A percentile compares a stretch with the other conserved stretches of the same genome.
Conservation (phyloP, 2,113 vertebrate genomes). For the Microcebus tavaratra region DNA sequence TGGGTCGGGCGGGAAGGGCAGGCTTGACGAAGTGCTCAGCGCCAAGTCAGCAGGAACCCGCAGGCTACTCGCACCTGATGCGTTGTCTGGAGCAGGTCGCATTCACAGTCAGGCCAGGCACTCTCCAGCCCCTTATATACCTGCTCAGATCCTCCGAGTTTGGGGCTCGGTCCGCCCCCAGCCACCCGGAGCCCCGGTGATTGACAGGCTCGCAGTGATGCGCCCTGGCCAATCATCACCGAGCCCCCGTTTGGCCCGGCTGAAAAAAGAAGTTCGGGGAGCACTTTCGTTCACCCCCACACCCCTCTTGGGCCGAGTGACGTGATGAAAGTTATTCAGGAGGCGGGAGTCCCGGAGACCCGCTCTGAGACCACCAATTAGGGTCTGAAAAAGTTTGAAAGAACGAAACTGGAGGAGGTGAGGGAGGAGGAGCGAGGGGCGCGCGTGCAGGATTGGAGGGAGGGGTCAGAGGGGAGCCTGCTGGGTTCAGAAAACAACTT, state of each 20-base stretch:
- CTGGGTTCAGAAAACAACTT: conserved; percentile 29
- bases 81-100: conserved; percentile 8
- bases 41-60: neutral
- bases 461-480: neutral
- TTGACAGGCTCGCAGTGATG: conserved; percentile 92
- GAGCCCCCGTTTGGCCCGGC: conserved; percentile 75
- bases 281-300: conserved; percentile 62
- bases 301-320: conserved; percentile 35
- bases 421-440: neutral
- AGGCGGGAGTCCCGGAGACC: conserved; percentile 60
- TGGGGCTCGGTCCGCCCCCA: conserved; percentile 72
- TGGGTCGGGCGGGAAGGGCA: neutral
- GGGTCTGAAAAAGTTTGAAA: conserved; percentile 75
- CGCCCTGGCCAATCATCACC: conserved; percentile 90
- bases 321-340: conserved; percentile 63
- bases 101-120: conserved; percentile 29
- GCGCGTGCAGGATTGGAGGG: neutral
- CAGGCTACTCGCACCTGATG: conserved; percentile 47
- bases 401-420: conserved; percentile 66
- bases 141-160: conserved; percentile 53
- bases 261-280: conserved; percentile 60
- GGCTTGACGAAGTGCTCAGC: neutral
- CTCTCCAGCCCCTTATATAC: conserved; percentile 69
- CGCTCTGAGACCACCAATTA: conserved; percentile 69
- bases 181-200: conserved; percentile 76